A percentile compares a stretch with the other conserved stretches of the same genome.
These are phyloP conservation scores for Salpingus planirostris DNA, from an alignment of 2,888 invertebrate species.

Conservation along the genomic window DNA sequence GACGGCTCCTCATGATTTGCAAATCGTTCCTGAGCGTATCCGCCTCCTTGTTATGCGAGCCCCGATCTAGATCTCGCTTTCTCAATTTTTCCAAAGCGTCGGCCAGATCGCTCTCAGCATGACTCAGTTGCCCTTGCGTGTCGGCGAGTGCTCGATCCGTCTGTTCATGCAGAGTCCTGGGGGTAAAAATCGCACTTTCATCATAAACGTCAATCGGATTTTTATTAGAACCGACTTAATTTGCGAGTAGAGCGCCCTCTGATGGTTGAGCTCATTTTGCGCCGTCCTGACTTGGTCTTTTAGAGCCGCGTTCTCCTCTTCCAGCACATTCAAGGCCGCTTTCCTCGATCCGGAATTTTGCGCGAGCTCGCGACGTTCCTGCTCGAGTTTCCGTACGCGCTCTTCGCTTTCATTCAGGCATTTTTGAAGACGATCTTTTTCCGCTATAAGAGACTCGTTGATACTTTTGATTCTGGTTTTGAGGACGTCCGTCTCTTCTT, in stretches of 20 bases:
- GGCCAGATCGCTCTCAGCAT: slow-evolving; percentile 55
- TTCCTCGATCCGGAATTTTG: slow-evolving; percentile 44
- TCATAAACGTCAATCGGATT: slow-evolving; percentile 1
- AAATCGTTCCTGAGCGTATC: slow-evolving; percentile 54
- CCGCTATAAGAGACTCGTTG: slow-evolving; percentile 28
- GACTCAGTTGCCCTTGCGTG: slow-evolving; percentile 56
- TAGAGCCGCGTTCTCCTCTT: slow-evolving; percentile 47
- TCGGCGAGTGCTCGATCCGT: slow-evolving; percentile 64
- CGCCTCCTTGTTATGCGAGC: slow-evolving; percentile 50
- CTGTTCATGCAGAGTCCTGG: slow-evolving; percentile 65
- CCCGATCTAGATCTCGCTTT: slow-evolving; percentile 19
- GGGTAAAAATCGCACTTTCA: slow-evolving; percentile 2
- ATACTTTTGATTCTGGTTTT: too few relatives aligned
- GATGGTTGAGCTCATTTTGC: slow-evolving; percentile 47
- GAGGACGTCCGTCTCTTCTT: slow-evolving; percentile 51
- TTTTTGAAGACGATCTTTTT: slow-evolving; percentile 44
- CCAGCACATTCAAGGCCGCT: slow-evolving; percentile 46
- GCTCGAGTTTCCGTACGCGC: slow-evolving; percentile 46
- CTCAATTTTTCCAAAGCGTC: slow-evolving; percentile 46
- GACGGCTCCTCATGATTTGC: slow-evolving; percentile 51
- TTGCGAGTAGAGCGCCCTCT: slow-evolving; percentile 48
- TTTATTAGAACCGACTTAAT: slow-evolving; percentile 43
- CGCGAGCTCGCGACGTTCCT: slow-evolving; percentile 48
- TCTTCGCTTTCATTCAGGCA: slow-evolving; percentile 44
- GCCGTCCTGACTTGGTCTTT: slow-evolving; percentile 44